These are phyloP conservation scores for Dasyornis broadbenti DNA, from an alignment of 2,113 vertebrate genomes.

Conservation along the genomic window DNA sequence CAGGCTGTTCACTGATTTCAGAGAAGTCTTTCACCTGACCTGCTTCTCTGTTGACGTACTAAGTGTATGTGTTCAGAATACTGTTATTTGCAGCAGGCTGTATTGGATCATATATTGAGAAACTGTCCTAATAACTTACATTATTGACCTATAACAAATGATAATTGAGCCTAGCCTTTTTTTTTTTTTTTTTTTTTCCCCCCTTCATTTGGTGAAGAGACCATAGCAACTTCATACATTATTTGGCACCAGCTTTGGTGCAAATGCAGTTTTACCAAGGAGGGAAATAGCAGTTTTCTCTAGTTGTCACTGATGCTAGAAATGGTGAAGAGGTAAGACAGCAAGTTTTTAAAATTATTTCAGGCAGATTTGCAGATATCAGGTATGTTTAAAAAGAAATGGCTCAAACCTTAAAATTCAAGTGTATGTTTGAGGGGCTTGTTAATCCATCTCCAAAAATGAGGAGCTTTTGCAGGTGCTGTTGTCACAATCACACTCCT, in stretches of 20 bases:
- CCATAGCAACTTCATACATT: neutral
- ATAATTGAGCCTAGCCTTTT: neutral
- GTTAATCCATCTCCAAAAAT: neutral
- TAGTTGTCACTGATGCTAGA: neutral
- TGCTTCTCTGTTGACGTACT: neutral
- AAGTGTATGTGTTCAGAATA: neutral
- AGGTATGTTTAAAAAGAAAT: neutral
- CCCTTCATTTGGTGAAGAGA: neutral
- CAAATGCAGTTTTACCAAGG: neutral
- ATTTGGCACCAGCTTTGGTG: neutral
- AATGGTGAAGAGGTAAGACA: neutral
- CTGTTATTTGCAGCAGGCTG: neutral
- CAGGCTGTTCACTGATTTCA: neutral
- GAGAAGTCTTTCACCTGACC: neutral
- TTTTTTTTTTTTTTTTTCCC: neutral
- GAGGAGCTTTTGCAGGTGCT: neutral
- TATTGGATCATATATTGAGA: neutral
- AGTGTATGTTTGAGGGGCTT: neutral
- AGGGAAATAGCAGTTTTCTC: neutral
- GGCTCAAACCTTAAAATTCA: neutral
- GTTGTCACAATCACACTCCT: neutral
- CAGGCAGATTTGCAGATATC: neutral
- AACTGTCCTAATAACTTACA: neutral
- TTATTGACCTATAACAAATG: neutral
- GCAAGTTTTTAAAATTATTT: neutral